These are phyloP conservation scores for Drosophila peninsularis DNA, from an alignment of 2,888 invertebrate genomes.

Conservation along the genomic window DNA sequence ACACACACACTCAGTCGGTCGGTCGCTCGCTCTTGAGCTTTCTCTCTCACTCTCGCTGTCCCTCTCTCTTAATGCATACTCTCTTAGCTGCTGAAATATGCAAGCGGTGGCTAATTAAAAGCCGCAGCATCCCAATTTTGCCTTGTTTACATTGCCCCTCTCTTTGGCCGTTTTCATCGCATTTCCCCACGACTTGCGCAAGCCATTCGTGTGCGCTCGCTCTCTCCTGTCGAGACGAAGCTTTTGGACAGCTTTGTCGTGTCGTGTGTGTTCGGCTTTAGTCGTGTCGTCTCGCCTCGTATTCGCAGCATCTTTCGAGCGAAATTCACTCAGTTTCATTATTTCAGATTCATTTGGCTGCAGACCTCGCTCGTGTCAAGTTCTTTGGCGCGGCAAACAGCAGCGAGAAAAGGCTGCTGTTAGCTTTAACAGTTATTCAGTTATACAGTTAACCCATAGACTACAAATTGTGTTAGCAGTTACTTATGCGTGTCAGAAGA, in stretches of 20 bases:
- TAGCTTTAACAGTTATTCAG: slow-evolving; percentile 50
- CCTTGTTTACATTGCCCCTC: slow-evolving; percentile 76
- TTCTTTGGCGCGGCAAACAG: slow-evolving; percentile 64
- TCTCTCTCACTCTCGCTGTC: background rate
- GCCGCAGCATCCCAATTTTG: slow-evolving; percentile 54
- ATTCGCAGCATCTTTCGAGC: slow-evolving; percentile 78
- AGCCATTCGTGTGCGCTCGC: slow-evolving; percentile 1
- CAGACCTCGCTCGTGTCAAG: slow-evolving; percentile 80
- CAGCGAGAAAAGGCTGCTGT: slow-evolving; percentile 16
- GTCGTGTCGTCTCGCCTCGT: slow-evolving; percentile 11
- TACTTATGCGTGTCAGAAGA: slow-evolving; percentile 33
- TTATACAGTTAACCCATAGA: slow-evolving; percentile 60
- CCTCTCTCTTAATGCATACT: slow-evolving; percentile 12
- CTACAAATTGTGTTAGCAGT: slow-evolving; percentile 60
- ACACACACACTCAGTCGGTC: background rate
- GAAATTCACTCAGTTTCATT: slow-evolving; percentile 43
- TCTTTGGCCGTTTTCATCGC: slow-evolving; percentile 16
- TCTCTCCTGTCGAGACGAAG: slow-evolving; percentile 29
- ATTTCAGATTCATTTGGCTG: slow-evolving; percentile 80
- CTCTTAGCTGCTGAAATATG: slow-evolving; percentile 61
- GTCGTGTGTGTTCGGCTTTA: background rate
- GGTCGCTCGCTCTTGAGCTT: too few species aligned
- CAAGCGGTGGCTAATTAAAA: slow-evolving; percentile 84
- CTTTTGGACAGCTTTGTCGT: slow-evolving; percentile 28
- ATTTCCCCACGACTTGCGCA: slow-evolving; percentile 42